Evolutionary conservation across 2,113 vertebrate species (phyloP), one percentile per base, ranked within the genome.

Genomic region (Pluvianellus socialis): DNA sequence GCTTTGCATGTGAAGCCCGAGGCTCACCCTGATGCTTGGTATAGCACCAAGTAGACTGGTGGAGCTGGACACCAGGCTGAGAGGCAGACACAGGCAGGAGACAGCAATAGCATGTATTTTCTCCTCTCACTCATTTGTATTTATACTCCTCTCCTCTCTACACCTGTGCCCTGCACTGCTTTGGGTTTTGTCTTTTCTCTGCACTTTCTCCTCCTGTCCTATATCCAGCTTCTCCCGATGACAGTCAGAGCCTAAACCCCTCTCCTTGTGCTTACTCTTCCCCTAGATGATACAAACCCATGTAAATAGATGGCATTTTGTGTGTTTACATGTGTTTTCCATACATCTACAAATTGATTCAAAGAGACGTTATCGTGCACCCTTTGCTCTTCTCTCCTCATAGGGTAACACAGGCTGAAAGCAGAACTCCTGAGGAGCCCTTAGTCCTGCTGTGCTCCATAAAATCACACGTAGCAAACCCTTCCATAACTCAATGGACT

Each of bases 331-430:
- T 59, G 59, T 89, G 80, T 70, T 79, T 89, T 66, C 73, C 3
- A 0, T 84, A 67, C 40, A 70, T 6, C 8, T 27, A 55, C 53
- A 91, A 50, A 81, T 13, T 80, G 59, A 87, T 84, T 70, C 68
- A 91, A 10, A 76, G 59, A 79, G 23, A 45, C 59, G n/a, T 0
- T 0, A 0, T 28, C 70, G 40, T 1, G 3, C 38, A 77, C 38
- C 59, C 68, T 91, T 93, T 58, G 42, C 68, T 94, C 55, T 95
- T 91, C 84, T 44, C 75, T 86, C 67, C 83, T 88, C 10, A 33
- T 26, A 76, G 10, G 44, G 26, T 65, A 88, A 44, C 3, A 6
- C 13, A 79, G 40, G 40, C 71, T 91, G 86, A 88, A 92, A 86
- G 58, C 30, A 79, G 77, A 86, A 75, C 59, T 93, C 73, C 61